These are phyloP conservation scores for Tillus elongatus DNA, from an alignment of 2,888 invertebrate genomes.

Conservation along the genomic window DNA sequence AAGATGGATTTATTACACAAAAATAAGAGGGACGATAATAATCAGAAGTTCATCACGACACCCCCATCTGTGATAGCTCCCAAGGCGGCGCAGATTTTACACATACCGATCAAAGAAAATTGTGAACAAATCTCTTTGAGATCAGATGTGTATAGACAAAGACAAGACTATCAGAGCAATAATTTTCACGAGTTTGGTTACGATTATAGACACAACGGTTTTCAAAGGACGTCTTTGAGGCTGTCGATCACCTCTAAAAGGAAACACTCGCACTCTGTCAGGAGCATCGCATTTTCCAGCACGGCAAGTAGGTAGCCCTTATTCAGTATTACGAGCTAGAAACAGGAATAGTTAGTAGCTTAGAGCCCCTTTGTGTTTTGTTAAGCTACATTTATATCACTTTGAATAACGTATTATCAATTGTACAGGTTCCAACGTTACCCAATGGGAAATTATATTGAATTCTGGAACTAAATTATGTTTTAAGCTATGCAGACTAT, in stretches of 20 bases:
- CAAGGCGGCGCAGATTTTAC: conserved; percentile 53
- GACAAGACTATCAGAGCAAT: too few relatives aligned
- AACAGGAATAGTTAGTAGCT: too few relatives aligned
- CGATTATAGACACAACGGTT: conserved; percentile 29
- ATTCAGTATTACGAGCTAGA: too few relatives aligned
- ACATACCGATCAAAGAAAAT: conserved; percentile 43
- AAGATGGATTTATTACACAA: conserved; percentile 23
- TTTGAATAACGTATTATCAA: too few relatives aligned
- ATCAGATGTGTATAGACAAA: conserved; percentile 30
- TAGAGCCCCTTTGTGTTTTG: too few relatives aligned
- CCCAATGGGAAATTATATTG: too few relatives aligned
- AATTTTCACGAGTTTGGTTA: conserved; percentile 20
- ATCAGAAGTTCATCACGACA: conserved; percentile 25
- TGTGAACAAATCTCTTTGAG: conserved; percentile 23
- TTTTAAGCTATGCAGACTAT: too few relatives aligned
- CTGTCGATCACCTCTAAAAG: conserved; percentile 30
- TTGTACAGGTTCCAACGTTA: too few relatives aligned
- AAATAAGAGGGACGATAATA: conserved; percentile 24
- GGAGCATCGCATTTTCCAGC: too few relatives aligned
- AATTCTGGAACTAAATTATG: too few relatives aligned
- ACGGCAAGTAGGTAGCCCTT: too few relatives aligned
- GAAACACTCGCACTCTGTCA: conserved; percentile 19
- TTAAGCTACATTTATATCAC: too few relatives aligned
- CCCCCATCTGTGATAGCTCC: conserved; percentile 50
- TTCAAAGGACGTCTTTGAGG: conserved; percentile 34